A percentile compares a stretch with the other conserved stretches of the same genome.
These are phyloP conservation scores for Scaptomyza cyrtandrae DNA, from an alignment of 2,888 invertebrate genomes.

Conservation along the genomic window DNA sequence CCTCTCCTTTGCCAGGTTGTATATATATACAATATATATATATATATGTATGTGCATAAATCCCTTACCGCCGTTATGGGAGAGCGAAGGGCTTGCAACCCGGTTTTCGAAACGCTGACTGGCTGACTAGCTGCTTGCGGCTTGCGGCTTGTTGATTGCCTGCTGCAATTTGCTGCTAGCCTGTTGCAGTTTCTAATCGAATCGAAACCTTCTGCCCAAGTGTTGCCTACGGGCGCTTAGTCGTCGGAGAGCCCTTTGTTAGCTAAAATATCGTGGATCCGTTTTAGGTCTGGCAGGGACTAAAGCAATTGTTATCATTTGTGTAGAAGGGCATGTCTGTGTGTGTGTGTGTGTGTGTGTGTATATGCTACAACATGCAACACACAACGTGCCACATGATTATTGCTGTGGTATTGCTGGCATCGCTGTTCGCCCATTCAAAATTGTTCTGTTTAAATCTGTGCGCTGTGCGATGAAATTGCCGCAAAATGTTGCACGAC, in stretches of 20 bases:
- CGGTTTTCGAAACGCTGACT: constrained; percentile 37
- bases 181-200: constrained; percentile 84
- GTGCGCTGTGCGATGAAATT: constrained; percentile 58
- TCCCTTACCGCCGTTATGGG: constrained; percentile 34
- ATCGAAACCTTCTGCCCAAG: constrained; percentile 84
- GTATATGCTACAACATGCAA: constrained; percentile 30
- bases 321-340: constrained; percentile 3
- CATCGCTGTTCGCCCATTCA: constrained; percentile 66
- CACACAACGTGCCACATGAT: constrained; percentile 66
- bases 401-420: constrained; percentile 13
- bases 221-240: constrained; percentile 65
- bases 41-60: constrained; percentile 35
- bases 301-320: constrained; percentile 37
- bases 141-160: constrained; percentile 29
- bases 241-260: constrained; percentile 65
- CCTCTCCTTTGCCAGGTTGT: constrained; percentile 26
- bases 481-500: constrained; percentile 78
- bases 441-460: constrained; percentile 82
- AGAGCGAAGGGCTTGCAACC: constrained; percentile 56
- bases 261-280: constrained; percentile 63
- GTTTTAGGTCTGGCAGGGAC: constrained; percentile 21
- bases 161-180: constrained; percentile 77
- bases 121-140: constrained; percentile 16
- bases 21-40: constrained; percentile 42
- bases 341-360: constrained; percentile 38